These are phyloP conservation scores for Metopolophium dirhodum DNA, from an alignment of 1,140 invertebrate genomes.

Conservation along the genomic window DNA sequence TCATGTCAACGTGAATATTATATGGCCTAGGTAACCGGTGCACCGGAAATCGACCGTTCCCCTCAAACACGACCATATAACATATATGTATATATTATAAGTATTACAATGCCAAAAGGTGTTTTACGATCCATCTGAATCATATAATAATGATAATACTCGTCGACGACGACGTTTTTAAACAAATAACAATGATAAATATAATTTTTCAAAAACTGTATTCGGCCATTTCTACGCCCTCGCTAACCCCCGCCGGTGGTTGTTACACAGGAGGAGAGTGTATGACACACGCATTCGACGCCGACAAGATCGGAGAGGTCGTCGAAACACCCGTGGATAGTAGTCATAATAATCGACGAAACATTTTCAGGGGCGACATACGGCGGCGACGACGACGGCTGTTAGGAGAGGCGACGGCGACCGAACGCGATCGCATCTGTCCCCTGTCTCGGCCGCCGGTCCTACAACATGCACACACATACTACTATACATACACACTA, in stretches of 20 bases:
- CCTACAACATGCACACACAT: not conserved
- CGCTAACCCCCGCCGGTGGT: not conserved
- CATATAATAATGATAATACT: conserved; percentile 25
- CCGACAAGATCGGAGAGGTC: not conserved
- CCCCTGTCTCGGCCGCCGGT: conserved; percentile 27
- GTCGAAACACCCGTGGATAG: conserved; percentile 10
- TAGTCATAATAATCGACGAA: conserved; percentile 34
- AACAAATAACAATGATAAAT: not conserved
- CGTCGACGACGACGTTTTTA: not conserved
- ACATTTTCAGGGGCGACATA: conserved; percentile 39
- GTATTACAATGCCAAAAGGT: conserved; percentile 38
- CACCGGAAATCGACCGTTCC: conserved; percentile 49
- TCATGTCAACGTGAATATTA: conserved; percentile 3
- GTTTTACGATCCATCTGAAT: conserved; percentile 23
- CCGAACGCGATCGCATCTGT: conserved; percentile 39
- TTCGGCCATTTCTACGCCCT: not conserved
- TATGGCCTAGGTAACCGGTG: conserved; percentile 22
- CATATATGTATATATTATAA: not conserved
- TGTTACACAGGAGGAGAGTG: not conserved
- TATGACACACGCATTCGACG: conserved; percentile 16
- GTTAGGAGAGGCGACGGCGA: not conserved
- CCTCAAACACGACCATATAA: not conserved
- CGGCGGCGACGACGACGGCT: not conserved
- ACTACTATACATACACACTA: too few species aligned
- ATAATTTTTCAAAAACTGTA: not conserved